A percentile compares a stretch with the other conserved stretches of the same genome.
Evolutionary conservation across 2,888 invertebrate genomes (phyloP).

Genomic region (Dryocosmus kuriphilus): DNA sequence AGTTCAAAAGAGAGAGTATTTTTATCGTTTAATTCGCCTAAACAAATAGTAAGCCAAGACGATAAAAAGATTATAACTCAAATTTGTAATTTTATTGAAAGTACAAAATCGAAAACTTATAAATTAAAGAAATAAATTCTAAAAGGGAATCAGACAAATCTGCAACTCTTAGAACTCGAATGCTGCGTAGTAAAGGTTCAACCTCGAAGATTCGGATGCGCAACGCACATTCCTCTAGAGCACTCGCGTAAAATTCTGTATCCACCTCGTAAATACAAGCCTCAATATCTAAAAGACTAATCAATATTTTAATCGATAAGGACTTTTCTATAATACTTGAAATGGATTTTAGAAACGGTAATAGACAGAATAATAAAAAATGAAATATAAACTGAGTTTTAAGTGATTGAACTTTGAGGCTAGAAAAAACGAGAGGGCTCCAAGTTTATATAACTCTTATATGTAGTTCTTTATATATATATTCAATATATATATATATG

Average conservation of each 20-base stretch:
- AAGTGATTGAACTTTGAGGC: background rate
- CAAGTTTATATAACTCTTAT: slow-evolving; percentile 44
- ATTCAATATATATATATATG: slow-evolving; percentile 55
- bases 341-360: slow-evolving; percentile 48
- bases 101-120: background rate
- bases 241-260: background rate
- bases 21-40: too few species aligned
- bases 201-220: background rate
- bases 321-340: background rate
- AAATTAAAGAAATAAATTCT: background rate
- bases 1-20: background rate
- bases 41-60: too few species aligned
- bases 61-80: background rate
- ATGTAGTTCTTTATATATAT: too few species aligned
- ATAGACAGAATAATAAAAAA: slow-evolving; percentile 43
- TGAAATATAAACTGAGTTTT: background rate
- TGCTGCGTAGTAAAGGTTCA: background rate
- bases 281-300: background rate
- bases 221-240: background rate
- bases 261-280: background rate
- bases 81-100: slow-evolving; percentile 4
- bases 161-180: background rate
- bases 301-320: background rate
- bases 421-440: background rate
- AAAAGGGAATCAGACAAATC: background rate